Base-by-base conservation (phyloP, 2,113 vertebrate genomes). In the Ia io region DNA sequence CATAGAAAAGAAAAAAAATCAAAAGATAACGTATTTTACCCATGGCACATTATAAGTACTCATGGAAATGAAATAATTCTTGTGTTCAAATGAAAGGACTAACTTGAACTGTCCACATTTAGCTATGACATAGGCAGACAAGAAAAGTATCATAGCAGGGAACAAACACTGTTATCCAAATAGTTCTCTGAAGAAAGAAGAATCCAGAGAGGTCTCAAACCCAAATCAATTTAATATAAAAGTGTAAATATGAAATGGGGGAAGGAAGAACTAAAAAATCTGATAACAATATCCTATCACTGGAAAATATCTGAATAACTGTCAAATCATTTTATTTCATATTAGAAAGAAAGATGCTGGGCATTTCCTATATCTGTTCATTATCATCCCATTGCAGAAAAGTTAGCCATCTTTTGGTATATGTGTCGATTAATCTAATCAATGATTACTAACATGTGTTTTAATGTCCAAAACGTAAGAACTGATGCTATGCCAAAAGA, bases 401-500 rank as follows among this genome's bases (percentile, higher is more conserved):
- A 87, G 37, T 35, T 28, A 78, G 18, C 42, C 69, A 78, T 44
- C 42, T 93, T 76, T 44, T 32, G 63, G 28, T 53, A 28, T 37
- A 28, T 77, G 65, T 82, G 44, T 69, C 18, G 53, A 74, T 96
- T 78, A 51, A 40, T 84, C 32, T 93, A 83, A 97, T 95, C 13
- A 83, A 74, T 96, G 90, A 96, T 97, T 95, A 94, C 84, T 88
- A 95, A 53, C 94, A 91, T 70, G 53, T 88, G 92, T 70, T 92
- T 95, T 77, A 93, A 63, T 74, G 73, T 92, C 63, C 49, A 69
- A 96, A 94, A 88, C 37, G 53, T 88, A 93, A 91, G 51, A 95
- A 90, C 67, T 90, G 88, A 83, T 79, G 10, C 13, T 56, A 65
- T 63, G 95, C 96, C 96, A 97, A 97, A 97, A 84, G 82, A 90